Percentiles rank a stretch among this genome's conserved stretches.
These are phyloP conservation scores for Cacatua alba DNA, from an alignment of 2,113 vertebrate species.

Conservation along the genomic window DNA sequence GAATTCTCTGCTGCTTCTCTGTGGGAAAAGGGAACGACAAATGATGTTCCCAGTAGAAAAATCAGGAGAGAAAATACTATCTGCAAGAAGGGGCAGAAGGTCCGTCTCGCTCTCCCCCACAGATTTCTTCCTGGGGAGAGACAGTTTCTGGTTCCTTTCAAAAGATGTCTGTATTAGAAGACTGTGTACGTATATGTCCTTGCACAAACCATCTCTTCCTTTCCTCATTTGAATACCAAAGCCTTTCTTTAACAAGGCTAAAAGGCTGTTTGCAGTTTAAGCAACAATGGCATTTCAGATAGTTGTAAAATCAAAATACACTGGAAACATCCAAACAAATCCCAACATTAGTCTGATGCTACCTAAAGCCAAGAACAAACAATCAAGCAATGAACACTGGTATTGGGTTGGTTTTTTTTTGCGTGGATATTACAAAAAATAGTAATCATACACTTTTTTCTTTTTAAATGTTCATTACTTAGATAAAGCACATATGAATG, in stretches of 20 bases:
- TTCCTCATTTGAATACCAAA: neutral
- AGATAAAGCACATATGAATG: conserved; percentile 72
- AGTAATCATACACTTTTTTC: conserved; percentile 75
- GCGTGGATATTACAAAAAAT: conserved; percentile 76
- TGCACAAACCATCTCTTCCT: neutral
- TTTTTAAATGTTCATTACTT: conserved; percentile 71
- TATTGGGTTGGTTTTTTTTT: conserved; percentile 48
- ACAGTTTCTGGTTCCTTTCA: neutral
- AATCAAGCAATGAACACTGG: conserved; percentile 69
- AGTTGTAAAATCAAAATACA: conserved; percentile 68
- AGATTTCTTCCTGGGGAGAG: neutral
- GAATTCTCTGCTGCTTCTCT: neutral
- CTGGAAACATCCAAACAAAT: conserved; percentile 54
- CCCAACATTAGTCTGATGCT: conserved; percentile 42
- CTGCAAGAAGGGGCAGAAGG: neutral
- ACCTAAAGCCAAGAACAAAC: conserved; percentile 69
- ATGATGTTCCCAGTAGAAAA: neutral
- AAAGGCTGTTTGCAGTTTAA: conserved; percentile 33
- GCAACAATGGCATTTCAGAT: neutral
- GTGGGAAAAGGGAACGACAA: neutral
- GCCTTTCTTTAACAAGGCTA: neutral
- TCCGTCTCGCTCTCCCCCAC: neutral
- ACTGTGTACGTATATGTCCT: neutral
- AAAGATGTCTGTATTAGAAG: neutral
- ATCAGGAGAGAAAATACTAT: neutral